A percentile compares a stretch with the other conserved stretches of the same genome.
Conservation (phyloP, 2,113 vertebrate genomes). For the Mormyrus lacerda region DNA sequence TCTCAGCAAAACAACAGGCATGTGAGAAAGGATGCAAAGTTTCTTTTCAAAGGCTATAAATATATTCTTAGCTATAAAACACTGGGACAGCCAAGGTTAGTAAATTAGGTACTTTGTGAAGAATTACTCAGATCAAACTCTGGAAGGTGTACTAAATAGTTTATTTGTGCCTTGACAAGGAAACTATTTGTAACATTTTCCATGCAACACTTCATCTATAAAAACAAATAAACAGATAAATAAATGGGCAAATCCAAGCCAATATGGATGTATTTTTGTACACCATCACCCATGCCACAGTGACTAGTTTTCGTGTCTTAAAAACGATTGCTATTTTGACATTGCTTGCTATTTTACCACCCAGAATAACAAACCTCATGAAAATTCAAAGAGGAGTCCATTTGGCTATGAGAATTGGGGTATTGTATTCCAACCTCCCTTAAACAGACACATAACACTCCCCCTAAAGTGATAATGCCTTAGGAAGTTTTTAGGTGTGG, state of each 20-base stretch:
- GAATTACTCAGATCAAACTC: background rate
- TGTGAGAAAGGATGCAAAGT: background rate
- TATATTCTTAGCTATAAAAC: background rate
- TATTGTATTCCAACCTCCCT: background rate
- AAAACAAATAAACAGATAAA: background rate
- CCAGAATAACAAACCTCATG: background rate
- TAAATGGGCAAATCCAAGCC: background rate
- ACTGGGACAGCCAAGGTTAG: background rate
- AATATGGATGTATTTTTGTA: background rate
- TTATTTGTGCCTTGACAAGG: background rate
- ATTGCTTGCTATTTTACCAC: background rate
- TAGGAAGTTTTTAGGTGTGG: background rate
- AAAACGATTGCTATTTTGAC: background rate
- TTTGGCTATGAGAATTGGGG: background rate
- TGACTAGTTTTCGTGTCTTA: background rate
- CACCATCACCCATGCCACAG: background rate
- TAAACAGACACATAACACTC: background rate
- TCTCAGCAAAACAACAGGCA: background rate
- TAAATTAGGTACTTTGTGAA: background rate
- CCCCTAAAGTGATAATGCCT: background rate
- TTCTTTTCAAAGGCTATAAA: background rate
- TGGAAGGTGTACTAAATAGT: background rate
- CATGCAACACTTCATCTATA: background rate
- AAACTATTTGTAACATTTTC: background rate
- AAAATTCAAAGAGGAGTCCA: background rate